Evolutionary conservation across 2,888 invertebrate genomes (phyloP), one percentile per base, ranked within the genome.

Genomic region (Seladonia tumulorum): DNA sequence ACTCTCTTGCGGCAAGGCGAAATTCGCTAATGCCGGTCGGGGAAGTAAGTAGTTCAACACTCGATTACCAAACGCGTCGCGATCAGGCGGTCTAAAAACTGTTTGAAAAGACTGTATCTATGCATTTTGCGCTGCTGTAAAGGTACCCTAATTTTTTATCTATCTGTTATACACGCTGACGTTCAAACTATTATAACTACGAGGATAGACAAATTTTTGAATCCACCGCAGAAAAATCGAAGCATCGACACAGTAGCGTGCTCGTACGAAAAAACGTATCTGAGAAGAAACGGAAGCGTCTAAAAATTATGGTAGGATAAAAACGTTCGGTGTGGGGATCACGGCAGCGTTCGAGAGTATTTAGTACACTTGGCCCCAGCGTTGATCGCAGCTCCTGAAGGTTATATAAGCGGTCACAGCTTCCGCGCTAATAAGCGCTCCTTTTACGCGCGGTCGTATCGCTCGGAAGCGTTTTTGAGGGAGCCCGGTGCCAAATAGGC

Each of bases 401-500:
- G 45, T 29, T 47, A 72, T 16, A 42, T 42, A 70, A 70, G 42
- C 70, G 70, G 70, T 39, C 45, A n/a, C 53, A 29, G 78, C 42
- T 57, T 42, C 53, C 71, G 25, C 70, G 71, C 71, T 85, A 79
- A 84, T 47, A 74, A 79, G 53, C 53, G 53, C 42, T 71, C 68
- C 68, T 45, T 74, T 45, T 71, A 78, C 53, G 49, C 70, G 70
- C 68, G 76, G 42, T 53, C 42, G 49, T 68, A 57, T 76, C 68
- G 76, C 72, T 70, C 39, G 25, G 60, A 74, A 73, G 29, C 77
- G 68, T 74, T 86, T 80, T 85, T 77, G 63, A 70, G 68, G 35
- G 66, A 75, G 47, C 63, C 71, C 66, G 80, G 80, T 85, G 80
- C 80, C 85, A 86, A 86, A 86, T 86, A 80, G 86, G 80, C 60